phyloP scores from a whole-genome alignment of 2,888 invertebrate genomes.

The Leptura quadrifasciata region DNA sequence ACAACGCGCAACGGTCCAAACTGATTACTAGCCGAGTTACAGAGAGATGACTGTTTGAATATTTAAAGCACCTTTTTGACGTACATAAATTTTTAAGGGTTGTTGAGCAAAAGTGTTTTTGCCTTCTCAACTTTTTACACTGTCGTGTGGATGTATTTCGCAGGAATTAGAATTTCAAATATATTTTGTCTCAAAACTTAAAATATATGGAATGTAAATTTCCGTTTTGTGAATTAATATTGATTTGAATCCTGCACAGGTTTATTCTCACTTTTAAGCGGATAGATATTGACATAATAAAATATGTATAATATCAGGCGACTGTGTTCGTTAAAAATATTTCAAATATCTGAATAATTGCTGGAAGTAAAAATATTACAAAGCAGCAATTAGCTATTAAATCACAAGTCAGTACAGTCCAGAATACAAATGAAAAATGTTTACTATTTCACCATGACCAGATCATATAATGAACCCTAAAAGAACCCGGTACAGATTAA shows the following conservation, averaged over 20 bases:
- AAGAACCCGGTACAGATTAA: too few species aligned
- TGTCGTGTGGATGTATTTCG: conserved; percentile 13
- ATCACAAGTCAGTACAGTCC: too few species aligned
- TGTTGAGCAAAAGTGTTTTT: conserved; percentile 34
- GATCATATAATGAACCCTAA: too few species aligned
- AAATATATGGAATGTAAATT: conserved; percentile 20
- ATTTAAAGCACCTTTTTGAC: conserved; percentile 51
- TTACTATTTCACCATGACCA: too few species aligned
- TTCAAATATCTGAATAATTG: too few species aligned
- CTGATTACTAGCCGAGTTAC: conserved; percentile 30
- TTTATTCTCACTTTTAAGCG: background rate
- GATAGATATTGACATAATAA: too few species aligned
- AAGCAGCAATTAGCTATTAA: too few species aligned
- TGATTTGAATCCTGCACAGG: background rate
- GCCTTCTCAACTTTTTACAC: conserved; percentile 24
- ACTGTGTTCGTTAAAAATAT: too few species aligned
- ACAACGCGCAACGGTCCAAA: conserved; percentile 29
- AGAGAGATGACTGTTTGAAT: conserved; percentile 50
- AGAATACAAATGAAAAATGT: too few species aligned
- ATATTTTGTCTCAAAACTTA: background rate
- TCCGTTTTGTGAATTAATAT: conserved; percentile 7
- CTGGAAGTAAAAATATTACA: too few species aligned
- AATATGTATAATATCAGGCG: too few species aligned
- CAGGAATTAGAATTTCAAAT: conserved; percentile 22
- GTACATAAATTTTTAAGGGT: conserved; percentile 42